These are phyloP conservation scores for Latrodectus elegans DNA, from an alignment of 2,888 invertebrate genomes.

Conservation along the genomic window DNA sequence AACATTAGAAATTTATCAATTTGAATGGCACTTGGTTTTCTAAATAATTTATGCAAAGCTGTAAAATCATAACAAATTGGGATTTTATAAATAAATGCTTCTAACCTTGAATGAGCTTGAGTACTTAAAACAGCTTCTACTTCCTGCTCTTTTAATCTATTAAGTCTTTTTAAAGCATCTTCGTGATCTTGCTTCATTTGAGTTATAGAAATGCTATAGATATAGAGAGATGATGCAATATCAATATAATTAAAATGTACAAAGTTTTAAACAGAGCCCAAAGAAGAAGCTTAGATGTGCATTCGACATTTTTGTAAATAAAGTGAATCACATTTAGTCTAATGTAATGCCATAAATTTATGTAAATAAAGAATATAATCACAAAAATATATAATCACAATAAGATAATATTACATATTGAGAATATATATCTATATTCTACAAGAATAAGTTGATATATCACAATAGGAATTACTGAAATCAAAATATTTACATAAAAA, in stretches of 20 bases:
- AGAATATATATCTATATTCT: no score
- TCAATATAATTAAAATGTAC: neutral
- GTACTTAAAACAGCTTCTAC: conserved; percentile 68
- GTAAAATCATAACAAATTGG: neutral
- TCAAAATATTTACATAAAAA: no score
- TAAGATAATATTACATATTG: neutral
- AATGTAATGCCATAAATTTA: neutral
- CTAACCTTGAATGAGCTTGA: conserved; percentile 55
- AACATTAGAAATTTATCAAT: no score
- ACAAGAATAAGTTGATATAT: no score
- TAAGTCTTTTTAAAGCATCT: conserved; percentile 68
- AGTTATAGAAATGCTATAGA: conserved; percentile 47
- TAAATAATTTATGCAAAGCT: no score
- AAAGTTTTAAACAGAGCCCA: neutral
- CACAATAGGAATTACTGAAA: no score
- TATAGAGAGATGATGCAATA: neutral
- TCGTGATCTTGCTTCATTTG: conserved; percentile 69
- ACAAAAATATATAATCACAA: no score
- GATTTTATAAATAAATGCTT: neutral
- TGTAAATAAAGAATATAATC: no score
- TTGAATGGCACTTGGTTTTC: no score
- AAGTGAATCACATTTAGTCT: neutral
- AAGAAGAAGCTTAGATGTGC: no score
- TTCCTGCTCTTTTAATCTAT: conserved; percentile 68
- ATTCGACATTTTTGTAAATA: neutral